A percentile compares a stretch with the other conserved stretches of the same genome.
Evolutionary conservation across 2,888 invertebrate species (phyloP).

Genomic region (Caenorhabditis sp.): DNA sequence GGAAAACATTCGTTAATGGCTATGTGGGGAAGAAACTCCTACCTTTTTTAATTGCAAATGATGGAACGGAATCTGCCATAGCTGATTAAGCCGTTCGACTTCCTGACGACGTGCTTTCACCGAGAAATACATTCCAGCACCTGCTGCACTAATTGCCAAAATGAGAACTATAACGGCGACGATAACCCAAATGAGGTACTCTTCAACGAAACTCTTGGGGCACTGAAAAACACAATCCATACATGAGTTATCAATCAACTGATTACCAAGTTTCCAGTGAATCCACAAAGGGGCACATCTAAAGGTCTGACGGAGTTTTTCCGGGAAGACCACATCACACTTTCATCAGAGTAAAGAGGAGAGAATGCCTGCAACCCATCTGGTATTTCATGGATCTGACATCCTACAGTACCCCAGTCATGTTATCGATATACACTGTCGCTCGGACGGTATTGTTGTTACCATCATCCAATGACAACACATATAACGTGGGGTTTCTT

Average conservation of each 20-base stretch:
- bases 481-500: constrained; percentile 56
- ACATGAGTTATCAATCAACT: not conserved
- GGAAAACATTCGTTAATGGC: not conserved
- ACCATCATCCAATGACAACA: constrained; percentile 39
- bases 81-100: constrained; percentile 62
- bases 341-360: constrained; percentile 45
- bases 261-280: constrained; percentile 57
- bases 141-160: constrained; percentile 46
- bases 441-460: constrained; percentile 41
- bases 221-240: constrained; percentile 32
- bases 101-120: constrained; percentile 58
- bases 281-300: constrained; percentile 68
- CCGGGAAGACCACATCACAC: constrained; percentile 41
- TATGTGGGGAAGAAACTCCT: too few relatives aligned
- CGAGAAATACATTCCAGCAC: constrained; percentile 37
- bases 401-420: constrained; percentile 31
- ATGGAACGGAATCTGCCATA: constrained; percentile 70
- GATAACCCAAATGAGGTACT: constrained; percentile 67
- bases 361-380: constrained; percentile 23
- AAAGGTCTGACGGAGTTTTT: constrained; percentile 18
- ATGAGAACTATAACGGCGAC: constrained; percentile 55
- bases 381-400: not conserved
- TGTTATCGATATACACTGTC: constrained; percentile 50
- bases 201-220: constrained; percentile 60
- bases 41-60: constrained; percentile 52